Conservation (phyloP, 2,888 invertebrate species). For the Galerucella calmariensis region DNA sequence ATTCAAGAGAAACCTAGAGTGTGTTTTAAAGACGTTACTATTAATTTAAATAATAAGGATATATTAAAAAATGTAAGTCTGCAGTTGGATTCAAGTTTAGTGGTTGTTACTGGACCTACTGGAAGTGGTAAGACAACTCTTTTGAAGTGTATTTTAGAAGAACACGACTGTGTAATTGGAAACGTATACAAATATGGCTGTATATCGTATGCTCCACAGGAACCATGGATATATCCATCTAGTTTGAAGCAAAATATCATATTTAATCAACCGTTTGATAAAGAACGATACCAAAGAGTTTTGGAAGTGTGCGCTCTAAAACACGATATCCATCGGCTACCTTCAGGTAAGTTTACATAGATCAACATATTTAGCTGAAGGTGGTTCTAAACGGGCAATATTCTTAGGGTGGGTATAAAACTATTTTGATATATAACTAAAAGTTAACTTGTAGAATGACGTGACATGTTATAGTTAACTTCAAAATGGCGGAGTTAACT, state of each 20-base stretch:
- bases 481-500: no score
- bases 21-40: conserved; percentile 46
- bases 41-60: conserved; percentile 49
- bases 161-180: conserved; percentile 55
- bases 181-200: conserved; percentile 64
- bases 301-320: conserved; percentile 72
- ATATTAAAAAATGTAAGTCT: conserved; percentile 63
- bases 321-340: conserved; percentile 65
- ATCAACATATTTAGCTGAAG: no score
- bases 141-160: conserved; percentile 61
- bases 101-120: conserved; percentile 72
- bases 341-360: conserved; percentile 28
- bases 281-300: conserved; percentile 69
- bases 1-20: conserved; percentile 39
- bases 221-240: conserved; percentile 71
- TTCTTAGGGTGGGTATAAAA: no score
- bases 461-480: no score
- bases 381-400: no score
- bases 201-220: conserved; percentile 70
- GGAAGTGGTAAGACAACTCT: conserved; percentile 72
- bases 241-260: conserved; percentile 80
- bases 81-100: conserved; percentile 62
- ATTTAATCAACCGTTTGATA: conserved; percentile 74
- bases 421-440: no score
- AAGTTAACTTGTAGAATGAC: no score